Percentiles rank a stretch among this genome's conserved stretches.
Evolutionary conservation across 2,797 vertebrate genomes (phyloP).

Genomic region (Buceros bicornis): DNA sequence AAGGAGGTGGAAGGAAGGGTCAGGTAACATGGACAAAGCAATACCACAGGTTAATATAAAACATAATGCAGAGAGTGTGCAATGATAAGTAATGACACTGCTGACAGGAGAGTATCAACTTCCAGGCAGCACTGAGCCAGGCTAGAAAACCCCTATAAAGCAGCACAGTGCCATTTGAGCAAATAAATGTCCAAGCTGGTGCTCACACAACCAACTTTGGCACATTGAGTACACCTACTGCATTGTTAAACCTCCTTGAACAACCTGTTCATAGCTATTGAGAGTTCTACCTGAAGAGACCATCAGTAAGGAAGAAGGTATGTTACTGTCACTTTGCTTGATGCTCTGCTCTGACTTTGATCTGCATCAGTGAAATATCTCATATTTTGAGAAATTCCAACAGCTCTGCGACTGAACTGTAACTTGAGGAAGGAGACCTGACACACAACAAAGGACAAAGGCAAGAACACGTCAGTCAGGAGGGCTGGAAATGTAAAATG

Average conservation of each 20-base stretch:
- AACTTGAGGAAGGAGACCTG: neutral
- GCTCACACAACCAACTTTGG: neutral
- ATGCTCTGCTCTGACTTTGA: neutral
- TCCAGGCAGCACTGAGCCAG: neutral
- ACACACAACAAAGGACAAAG: neutral
- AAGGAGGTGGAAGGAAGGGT: neutral
- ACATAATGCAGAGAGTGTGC: neutral
- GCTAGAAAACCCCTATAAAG: neutral
- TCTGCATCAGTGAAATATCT: neutral
- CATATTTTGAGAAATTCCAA: neutral
- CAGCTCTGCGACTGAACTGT: neutral
- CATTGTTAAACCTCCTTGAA: rapidly evolving
- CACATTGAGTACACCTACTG: neutral
- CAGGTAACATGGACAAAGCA: neutral
- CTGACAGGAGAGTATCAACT: neutral
- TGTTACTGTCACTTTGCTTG: neutral
- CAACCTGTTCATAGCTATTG: neutral
- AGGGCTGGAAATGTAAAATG: neutral
- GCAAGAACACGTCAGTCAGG: neutral
- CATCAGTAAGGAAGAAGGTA: neutral
- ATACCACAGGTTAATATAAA: neutral
- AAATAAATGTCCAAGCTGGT: neutral
- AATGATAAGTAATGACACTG: neutral
- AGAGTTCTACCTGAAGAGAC: neutral
- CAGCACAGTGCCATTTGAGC: neutral